These are phyloP conservation scores for Achatina immaculata DNA, from an alignment of 1,140 invertebrate genomes.

Conservation along the genomic window DNA sequence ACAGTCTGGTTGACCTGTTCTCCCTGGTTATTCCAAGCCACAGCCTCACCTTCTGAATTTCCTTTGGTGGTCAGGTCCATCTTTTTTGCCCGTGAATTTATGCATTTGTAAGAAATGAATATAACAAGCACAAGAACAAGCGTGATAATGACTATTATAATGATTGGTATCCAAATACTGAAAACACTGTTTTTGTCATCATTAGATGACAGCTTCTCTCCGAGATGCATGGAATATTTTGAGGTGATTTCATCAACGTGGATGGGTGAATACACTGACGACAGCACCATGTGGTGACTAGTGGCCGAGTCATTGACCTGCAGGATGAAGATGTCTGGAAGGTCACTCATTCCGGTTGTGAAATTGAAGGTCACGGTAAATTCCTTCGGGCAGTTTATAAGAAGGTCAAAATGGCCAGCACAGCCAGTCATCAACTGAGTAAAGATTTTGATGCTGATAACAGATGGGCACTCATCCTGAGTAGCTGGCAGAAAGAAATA, in stretches of 20 bases:
- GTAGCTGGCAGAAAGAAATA: neutral
- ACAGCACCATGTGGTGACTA: constrained; percentile 53
- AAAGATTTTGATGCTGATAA: constrained; percentile 58
- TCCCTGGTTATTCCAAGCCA: constrained; percentile 43
- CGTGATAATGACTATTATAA: constrained; percentile 45
- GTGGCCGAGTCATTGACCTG: constrained; percentile 56
- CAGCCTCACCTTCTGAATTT: constrained; percentile 13
- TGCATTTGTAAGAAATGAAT: constrained; percentile 41
- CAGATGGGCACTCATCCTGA: constrained; percentile 52
- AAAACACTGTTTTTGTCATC: neutral
- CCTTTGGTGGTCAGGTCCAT: neutral
- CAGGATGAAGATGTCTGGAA: constrained; percentile 57
- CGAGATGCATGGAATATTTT: constrained; percentile 37
- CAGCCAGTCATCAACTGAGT: constrained; percentile 53
- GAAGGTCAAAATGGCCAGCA: constrained; percentile 53
- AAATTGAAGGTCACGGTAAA: constrained; percentile 54
- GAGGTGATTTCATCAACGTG: constrained; percentile 18
- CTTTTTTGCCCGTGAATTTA: constrained; percentile 26
- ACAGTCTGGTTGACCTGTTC: constrained; percentile 18
- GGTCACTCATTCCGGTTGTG: constrained; percentile 39
- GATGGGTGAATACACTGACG: constrained; percentile 46
- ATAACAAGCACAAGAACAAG: constrained; percentile 43
- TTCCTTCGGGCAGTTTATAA: constrained; percentile 54
- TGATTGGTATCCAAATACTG: constrained; percentile 52
- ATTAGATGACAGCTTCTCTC: neutral